Conservation (phyloP, 2,113 vertebrate species). For the Tetrax tetrax region DNA sequence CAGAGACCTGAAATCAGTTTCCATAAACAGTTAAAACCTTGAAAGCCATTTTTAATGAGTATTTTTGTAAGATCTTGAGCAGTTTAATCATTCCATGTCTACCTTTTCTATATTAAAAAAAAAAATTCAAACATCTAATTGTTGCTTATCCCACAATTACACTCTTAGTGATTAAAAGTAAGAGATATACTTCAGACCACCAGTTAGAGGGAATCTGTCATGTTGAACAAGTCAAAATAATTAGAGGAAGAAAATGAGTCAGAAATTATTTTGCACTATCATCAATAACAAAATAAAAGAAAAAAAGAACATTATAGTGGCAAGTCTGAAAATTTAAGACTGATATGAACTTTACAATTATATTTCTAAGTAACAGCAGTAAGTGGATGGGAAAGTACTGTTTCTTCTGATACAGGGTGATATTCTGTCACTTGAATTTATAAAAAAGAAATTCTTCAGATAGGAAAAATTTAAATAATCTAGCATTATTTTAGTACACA, state of each 20-base stretch:
- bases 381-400: not conserved
- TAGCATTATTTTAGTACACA: slow-evolving; percentile 33
- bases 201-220: not conserved
- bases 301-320: not conserved
- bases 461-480: slow-evolving; percentile 29
- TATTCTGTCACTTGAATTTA: not conserved
- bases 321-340: slow-evolving; percentile 10
- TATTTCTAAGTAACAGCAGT: not conserved
- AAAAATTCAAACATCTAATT: not conserved
- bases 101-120: not conserved
- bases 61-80: not conserved
- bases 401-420: not conserved
- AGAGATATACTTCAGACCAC: not conserved
- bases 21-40: not conserved
- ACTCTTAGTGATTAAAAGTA: not conserved
- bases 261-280: not conserved
- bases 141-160: not conserved
- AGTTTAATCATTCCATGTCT: not conserved
- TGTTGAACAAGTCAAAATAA: not conserved
- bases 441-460: not conserved
- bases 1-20: not conserved
- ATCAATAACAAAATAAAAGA: not conserved
- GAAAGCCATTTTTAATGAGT: not conserved
- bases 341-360: not conserved
- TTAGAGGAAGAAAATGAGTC: not conserved